Evolutionary conservation across 2,797 vertebrate genomes (phyloP).

Genomic region (Esox lucius): DNA sequence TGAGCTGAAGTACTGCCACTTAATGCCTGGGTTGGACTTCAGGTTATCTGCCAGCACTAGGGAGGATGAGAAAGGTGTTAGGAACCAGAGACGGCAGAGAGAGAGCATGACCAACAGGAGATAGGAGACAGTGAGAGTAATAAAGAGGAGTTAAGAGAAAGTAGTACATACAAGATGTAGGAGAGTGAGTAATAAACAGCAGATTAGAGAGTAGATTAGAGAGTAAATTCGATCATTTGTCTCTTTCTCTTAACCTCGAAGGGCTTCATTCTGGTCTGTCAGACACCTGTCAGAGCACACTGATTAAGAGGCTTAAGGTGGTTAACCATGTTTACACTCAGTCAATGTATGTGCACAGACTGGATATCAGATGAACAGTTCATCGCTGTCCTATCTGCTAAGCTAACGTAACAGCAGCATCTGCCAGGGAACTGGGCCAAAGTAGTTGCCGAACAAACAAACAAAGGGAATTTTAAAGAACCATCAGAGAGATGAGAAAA

Average conservation of each 20-base stretch:
- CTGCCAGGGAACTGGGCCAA: conserved; percentile 28
- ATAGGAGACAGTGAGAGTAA: not conserved
- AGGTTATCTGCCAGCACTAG: conserved; percentile 96
- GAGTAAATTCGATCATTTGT: no score
- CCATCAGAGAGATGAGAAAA: conserved; percentile 48
- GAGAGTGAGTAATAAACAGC: conserved; percentile 10
- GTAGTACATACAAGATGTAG: no score
- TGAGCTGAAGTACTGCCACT: conserved; percentile 99
- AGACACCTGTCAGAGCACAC: not conserved
- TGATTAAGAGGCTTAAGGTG: not conserved
- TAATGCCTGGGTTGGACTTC: conserved; percentile 97
- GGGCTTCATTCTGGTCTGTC: not conserved
- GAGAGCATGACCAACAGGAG: not conserved
- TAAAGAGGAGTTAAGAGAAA: not conserved
- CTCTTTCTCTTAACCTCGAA: not conserved
- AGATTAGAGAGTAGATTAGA: no score
- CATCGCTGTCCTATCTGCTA: not conserved
- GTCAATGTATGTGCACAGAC: conserved; percentile 10
- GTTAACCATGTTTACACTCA: not conserved
- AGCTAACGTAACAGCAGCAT: conserved; percentile 12
- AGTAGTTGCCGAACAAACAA: conserved; percentile 46
- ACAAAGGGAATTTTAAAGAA: not conserved
- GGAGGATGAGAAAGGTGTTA: not conserved
- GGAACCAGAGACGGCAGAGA: not conserved
- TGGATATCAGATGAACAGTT: conserved; percentile 4